Evolutionary conservation across 2,797 vertebrate genomes (phyloP), one percentile per base, ranked within the genome.

Genomic region (Myioborus miniatus): DNA sequence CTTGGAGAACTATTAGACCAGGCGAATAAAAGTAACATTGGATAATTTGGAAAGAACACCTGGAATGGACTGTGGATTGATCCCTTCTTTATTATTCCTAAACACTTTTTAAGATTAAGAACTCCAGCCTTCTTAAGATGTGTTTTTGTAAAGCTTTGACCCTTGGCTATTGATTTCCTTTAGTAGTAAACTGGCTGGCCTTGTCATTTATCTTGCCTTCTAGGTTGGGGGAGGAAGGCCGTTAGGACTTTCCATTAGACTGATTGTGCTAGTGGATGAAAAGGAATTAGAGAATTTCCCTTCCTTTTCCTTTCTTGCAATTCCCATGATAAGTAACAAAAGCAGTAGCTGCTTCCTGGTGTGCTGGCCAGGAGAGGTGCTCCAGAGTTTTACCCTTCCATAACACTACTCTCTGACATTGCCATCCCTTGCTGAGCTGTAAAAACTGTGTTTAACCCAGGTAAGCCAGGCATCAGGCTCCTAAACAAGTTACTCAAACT

Each of bases 1-100:
- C 96, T 97, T 90, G 92, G 90, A 95, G 94, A 95, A 86, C 91
- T 86, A 97, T 97, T 97, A 97, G 97, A 94, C 94, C 97, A 97
- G 97, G 97, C 97, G 97, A 97, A 97, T 95, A 90, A 94, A 93
- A 96, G 96, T 89, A 89, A 76, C 93, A 80, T 76, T 87, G 60
- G 88, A 79, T 97, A 96, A 97, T 98, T 97, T 96, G 86, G 92
- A 93, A 95, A 92, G 94, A 97, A 93, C 53, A 76, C 96, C 96
- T 96, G 95, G 95, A 96, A 96, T 96, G 90, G 90, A 74, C 86
- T 93, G 82, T 86, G 79, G 95, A 95, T 95, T 95, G 89, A 96
- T 86, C 78, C 62, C 76, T 92, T 52, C 82, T 95, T 83, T 87
- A 78, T 94, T 91, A 90, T 96, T 91, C 87, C 65, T 87, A 82